Base-by-base conservation (phyloP, 2,113 vertebrate species). In the Chaenogobius annularis region DNA sequence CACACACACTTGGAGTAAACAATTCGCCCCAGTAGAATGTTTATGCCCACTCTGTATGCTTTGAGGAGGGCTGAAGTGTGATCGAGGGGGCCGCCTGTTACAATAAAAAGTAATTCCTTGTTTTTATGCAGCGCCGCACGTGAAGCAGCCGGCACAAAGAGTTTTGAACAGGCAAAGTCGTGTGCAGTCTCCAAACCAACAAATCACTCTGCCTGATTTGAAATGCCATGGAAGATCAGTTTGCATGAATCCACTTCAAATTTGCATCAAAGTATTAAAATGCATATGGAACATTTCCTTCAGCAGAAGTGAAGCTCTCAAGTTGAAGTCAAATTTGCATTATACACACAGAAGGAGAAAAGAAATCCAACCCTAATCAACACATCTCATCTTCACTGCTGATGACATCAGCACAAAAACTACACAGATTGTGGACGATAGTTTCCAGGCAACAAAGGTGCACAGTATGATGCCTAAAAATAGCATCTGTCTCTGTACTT, bases 381-480 rank as follows among this genome's bases (percentile, higher is more conserved):
- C 58, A 8, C n/a, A n/a, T n/a, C 58, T 61, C 13, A 59, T 83
- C 22, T 23, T 70, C 35, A 31, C 71, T 66, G 63, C 64, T 26
- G 70, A 74, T 68, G n/a, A n/a, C n/a, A n/a, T n/a, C n/a, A n/a
- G 68, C 44, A 64, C 59, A 58, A 83, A 67, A 70, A 68, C 20
- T 37, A 68, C 35, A 68, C 66, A 63, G 74, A 72, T 67, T 77
- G 78, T 80, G 43, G 17, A 68, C 70, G 77, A 79, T 63, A 63
- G 90, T 91, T 86, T 87, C 90, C 85, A 88, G 82, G 90, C 90
- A 91, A 91, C 88, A 70, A 82, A 85, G 72, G 77, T n/a, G n/a
- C n/a, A n/a, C n/a, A n/a, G n/a, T 74, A 79, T 78, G 61, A 74
- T 0, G 59, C 82, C 84, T 90, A 89, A 84, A n/a, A 86, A 91